Evolutionary conservation across 2,797 vertebrate species (phyloP).

Genomic region (Aulostomus chinensis): DNA sequence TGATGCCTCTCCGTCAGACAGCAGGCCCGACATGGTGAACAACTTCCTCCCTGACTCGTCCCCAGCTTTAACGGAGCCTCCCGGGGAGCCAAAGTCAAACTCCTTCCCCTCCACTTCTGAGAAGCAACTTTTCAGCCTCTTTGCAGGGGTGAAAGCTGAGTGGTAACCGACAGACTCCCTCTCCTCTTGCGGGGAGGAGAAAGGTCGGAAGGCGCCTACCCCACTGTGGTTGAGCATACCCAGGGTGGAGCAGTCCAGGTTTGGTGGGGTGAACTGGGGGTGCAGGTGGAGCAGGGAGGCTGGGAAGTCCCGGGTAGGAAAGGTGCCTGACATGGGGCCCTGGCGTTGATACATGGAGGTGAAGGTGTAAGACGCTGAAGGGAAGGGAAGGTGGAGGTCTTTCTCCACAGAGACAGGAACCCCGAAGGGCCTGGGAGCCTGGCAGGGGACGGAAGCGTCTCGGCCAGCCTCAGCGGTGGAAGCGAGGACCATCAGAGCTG

Average conservation of each 20-base stretch:
- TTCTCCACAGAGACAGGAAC: slow-evolving; percentile 93
- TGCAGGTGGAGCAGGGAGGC: slow-evolving; percentile 96
- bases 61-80: slow-evolving; percentile 86
- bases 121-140: slow-evolving; percentile 96
- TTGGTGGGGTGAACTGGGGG: slow-evolving; percentile 94
- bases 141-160: slow-evolving; percentile 95
- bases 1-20: slow-evolving; percentile 92
- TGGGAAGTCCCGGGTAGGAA: slow-evolving; percentile 93
- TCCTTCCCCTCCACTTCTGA: slow-evolving; percentile 94
- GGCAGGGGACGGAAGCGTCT: slow-evolving; percentile 94
- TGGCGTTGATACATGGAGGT: slow-evolving; percentile 98
- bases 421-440: slow-evolving; percentile 93
- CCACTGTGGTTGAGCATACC: slow-evolving; percentile 96
- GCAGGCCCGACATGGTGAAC: slow-evolving; percentile 95
- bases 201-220: slow-evolving; percentile 95
- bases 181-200: slow-evolving; percentile 91
- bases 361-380: slow-evolving; percentile 96
- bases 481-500: slow-evolving; percentile 96
- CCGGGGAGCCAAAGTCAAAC: slow-evolving; percentile 92
- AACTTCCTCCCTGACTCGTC: slow-evolving; percentile 95
- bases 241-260: slow-evolving; percentile 95
- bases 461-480: slow-evolving; percentile 95
- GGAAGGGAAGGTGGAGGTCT: slow-evolving; percentile 96
- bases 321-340: slow-evolving; percentile 90
- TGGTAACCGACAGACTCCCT: slow-evolving; percentile 93